Percentiles rank a stretch among this genome's conserved stretches.
phyloP scores from a whole-genome alignment of 2,797 vertebrate genomes.

The Gymnoscopelus microlampas region DNA sequence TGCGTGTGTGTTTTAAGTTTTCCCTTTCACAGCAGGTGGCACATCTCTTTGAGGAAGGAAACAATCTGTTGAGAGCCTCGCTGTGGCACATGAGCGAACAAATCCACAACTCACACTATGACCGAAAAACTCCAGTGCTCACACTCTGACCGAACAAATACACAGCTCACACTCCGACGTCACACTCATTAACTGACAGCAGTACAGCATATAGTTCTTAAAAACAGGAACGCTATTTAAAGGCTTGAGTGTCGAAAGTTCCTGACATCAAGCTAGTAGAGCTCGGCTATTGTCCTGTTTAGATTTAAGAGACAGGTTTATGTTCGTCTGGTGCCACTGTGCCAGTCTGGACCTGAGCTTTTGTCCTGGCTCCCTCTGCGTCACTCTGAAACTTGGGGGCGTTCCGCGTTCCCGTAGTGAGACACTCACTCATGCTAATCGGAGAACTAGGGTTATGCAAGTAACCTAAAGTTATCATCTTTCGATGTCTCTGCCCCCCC shows the following conservation, averaged over 20 bases:
- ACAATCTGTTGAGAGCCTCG: slow-evolving; percentile 38
- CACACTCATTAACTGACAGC: slow-evolving; percentile 15
- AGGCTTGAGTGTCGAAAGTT: slow-evolving; percentile 27
- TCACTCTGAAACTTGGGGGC: slow-evolving; percentile 18
- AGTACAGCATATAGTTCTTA: slow-evolving; percentile 17
- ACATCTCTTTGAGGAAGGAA: slow-evolving; percentile 53
- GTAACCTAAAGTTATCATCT: neutral
- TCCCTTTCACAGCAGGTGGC: slow-evolving; percentile 12
- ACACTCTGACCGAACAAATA: slow-evolving; percentile 21
- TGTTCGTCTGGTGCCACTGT: slow-evolving; percentile 30
- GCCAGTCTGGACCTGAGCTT: slow-evolving; percentile 10
- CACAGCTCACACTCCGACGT: slow-evolving; percentile 24
- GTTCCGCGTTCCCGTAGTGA: too few species aligned
- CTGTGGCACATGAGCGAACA: slow-evolving; percentile 12
- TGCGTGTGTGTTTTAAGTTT: neutral
- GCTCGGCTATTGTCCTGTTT: slow-evolving; percentile 55
- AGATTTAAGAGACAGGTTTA: slow-evolving; percentile 71
- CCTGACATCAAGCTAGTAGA: slow-evolving; percentile 31
- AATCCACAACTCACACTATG: slow-evolving; percentile 23
- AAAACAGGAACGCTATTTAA: slow-evolving; percentile 67
- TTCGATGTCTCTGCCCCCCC: neutral
- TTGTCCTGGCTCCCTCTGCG: slow-evolving; percentile 33
- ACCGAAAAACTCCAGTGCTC: slow-evolving; percentile 41
- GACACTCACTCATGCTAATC: too few species aligned
- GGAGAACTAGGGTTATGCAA: too few species aligned